Base-by-base conservation (phyloP, 2,888 invertebrate genomes). In the Linnaemya tessellans region DNA sequence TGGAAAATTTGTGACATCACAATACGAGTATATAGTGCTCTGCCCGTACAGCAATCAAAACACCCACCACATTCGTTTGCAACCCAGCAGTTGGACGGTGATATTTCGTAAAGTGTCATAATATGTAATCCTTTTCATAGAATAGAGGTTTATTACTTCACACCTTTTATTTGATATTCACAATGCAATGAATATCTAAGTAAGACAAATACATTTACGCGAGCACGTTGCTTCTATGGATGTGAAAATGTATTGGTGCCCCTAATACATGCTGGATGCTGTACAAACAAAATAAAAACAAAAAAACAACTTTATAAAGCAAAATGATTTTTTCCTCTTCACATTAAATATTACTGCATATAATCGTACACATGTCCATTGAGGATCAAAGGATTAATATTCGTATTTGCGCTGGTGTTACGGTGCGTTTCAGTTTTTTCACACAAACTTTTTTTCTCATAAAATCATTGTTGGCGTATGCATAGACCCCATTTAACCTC, bases 81-180 rank as follows among this genome's bases (percentile, higher is more conserved):
- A 70, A 41, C 22, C 75, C 41, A 58, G 25, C 54, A 54, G 49
- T 20, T 67, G 73, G 25, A 64, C 56, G 70, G 1, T 46, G 54
- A 67, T 70, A 18, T 54, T 88, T 85, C 87, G 87, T 86, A 88
- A 86, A 86, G 90, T 89, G 91, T 90, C 90, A 90, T 89, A 90
- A 91, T 90, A 90, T 88, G 88, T 91, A 91, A 91, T 90, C 91
- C 91, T 89, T 89, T 88, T 58, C 46, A 56, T 60, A 75, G 79
- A 68, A 79, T 71, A 70, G 60, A 75, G 79, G 35, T 65, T 79
- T 79, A 68, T 70, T 67, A 73, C 68, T 91, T 90, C 90, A 90
- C 91, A 91, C 91, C 91, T 90, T 90, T 89, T 84, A 60, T 78
- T 67, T 35, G 49, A 41, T 43, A 70, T 62, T 38, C 70, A 81